Evolutionary conservation across 2,113 vertebrate species (phyloP).

Genomic region (Xiphias gladius): DNA sequence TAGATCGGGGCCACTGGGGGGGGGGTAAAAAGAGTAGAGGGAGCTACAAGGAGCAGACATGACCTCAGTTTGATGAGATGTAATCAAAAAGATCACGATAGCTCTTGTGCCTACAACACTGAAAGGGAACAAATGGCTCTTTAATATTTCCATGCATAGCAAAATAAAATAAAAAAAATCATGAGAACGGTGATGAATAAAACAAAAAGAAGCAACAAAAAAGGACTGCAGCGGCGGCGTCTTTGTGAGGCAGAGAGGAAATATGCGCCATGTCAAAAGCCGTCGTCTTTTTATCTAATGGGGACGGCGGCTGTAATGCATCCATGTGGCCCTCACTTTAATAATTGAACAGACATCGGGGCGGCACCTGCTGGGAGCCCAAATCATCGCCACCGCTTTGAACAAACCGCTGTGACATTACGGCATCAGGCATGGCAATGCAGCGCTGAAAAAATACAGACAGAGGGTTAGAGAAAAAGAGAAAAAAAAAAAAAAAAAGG

Average conservation of each 20-base stretch:
- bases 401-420: slow-evolving; percentile 94
- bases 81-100: slow-evolving; percentile 72
- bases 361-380: slow-evolving; percentile 94
- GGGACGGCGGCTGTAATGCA: slow-evolving; percentile 88
- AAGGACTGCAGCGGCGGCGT: slow-evolving; percentile 71
- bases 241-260: slow-evolving; percentile 88
- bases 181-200: slow-evolving; percentile 77
- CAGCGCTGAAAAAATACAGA: slow-evolving; percentile 88
- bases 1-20: slow-evolving; percentile 32
- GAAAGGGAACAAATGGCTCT: slow-evolving; percentile 78
- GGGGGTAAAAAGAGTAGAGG: slow-evolving; percentile 59
- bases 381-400: slow-evolving; percentile 91
- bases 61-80: slow-evolving; percentile 70
- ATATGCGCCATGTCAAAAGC: slow-evolving; percentile 88
- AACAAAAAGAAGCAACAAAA: slow-evolving; percentile 75
- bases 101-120: slow-evolving; percentile 67
- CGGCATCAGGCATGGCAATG: slow-evolving; percentile 87
- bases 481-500: slow-evolving; percentile 87
- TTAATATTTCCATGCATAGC: slow-evolving; percentile 74
- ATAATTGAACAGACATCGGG: slow-evolving; percentile 96
- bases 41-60: slow-evolving; percentile 52
- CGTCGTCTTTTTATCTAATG: slow-evolving; percentile 89
- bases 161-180: slow-evolving; percentile 49
- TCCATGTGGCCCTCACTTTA: slow-evolving; percentile 90
- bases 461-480: slow-evolving; percentile 79